Evolutionary conservation across 2,797 vertebrate species (phyloP), one percentile per base, ranked within the genome.

Genomic region (Cyprinella venusta): DNA sequence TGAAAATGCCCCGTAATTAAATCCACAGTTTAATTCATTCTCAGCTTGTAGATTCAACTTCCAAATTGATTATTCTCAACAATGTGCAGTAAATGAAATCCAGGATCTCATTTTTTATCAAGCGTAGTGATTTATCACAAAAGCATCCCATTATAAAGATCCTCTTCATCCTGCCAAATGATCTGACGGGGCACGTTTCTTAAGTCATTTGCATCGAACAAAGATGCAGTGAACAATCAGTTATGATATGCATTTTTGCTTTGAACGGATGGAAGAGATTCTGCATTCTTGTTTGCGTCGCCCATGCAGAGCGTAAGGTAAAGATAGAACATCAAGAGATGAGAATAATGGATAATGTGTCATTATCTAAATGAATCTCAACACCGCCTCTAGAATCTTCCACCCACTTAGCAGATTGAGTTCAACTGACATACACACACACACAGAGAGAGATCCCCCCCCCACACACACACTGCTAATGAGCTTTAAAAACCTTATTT

Each of bases 331-430:
- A 72, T 45, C 18, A 19, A 48, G 45, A 21, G 45, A 21, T 52
- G 52, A 78, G 33, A 71, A 33, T 59, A 71, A 70, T 48, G 61
- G 65, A 82, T 52, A 65, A 71, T 24, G 63, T 78, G 79, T 79
- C 69, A 84, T 85, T 85, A 87, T 76, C 76, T 82, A 87, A 86
- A 87, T 89, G 42, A 85, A 82, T 85, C 75, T 84, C 68, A 85
- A 85, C 82, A 78, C 68, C 42, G 81, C 42, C 67, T 82, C 76
- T 79, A 83, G 78, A 65, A 79, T 81, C 52, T 50, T 84, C 86
- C 71, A 76, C 76, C 84, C 83, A 84, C 85, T 89, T 77, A 87
- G 84, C 82, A 86, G 85, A 88, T 88, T 86, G 84, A 88, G 76
- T 82, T 59, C 72, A 81, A 48, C 54, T 70, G 80, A 74, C 85